Conservation (phyloP, 1,140 invertebrate genomes). For the Phymastichus coffea region DNA sequence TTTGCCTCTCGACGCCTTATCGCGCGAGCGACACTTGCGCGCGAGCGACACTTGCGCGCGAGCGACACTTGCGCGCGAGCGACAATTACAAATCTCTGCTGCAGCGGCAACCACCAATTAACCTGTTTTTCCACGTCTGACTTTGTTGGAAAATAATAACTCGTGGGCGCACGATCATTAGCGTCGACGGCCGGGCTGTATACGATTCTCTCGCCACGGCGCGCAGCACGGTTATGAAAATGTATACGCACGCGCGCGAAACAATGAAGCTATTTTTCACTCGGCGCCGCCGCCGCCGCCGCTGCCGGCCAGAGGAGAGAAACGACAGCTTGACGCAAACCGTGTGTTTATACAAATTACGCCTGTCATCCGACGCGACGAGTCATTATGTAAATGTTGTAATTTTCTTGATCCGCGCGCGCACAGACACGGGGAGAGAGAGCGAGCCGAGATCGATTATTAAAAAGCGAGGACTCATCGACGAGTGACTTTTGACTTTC, state of each 20-base stretch:
- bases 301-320: background rate
- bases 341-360: conserved; percentile 21
- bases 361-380: conserved; percentile 28
- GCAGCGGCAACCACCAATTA: too few species aligned
- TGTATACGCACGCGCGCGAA: background rate
- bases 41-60: too few species aligned
- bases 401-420: conserved; percentile 20
- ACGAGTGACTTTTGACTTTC: background rate
- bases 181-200: too few species aligned
- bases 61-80: too few species aligned
- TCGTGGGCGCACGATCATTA: background rate
- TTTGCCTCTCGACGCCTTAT: too few species aligned
- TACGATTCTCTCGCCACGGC: too few species aligned
- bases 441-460: conserved; percentile 14
- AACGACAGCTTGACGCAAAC: conserved; percentile 8
- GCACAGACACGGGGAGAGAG: background rate
- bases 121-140: background rate
- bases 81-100: too few species aligned
- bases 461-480: conserved; percentile 29
- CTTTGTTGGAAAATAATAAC: background rate
- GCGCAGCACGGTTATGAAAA: conserved; percentile 6
- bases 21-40: too few species aligned
- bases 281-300: background rate
- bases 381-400: conserved; percentile 25
- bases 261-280: conserved; percentile 21